Conservation (phyloP, 2,888 invertebrate genomes). For the Microchrysa polita region DNA sequence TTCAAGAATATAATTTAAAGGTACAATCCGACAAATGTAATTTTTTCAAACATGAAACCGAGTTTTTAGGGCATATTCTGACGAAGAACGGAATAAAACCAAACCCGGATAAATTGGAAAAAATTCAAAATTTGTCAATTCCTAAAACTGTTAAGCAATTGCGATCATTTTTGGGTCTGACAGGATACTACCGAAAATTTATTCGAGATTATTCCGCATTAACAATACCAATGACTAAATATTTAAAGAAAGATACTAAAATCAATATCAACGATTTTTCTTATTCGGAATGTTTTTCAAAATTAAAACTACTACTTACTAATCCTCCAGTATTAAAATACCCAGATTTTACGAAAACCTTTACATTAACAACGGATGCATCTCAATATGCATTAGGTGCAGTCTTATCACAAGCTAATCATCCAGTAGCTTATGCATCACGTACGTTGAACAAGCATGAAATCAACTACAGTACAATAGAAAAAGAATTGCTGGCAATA, state of each 20-base stretch:
- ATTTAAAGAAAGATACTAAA: slow-evolving; percentile 29
- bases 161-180: slow-evolving; percentile 33
- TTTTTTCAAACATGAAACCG: slow-evolving; percentile 32
- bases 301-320: slow-evolving; percentile 20
- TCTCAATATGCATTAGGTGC: slow-evolving; percentile 53
- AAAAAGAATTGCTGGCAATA: slow-evolving; percentile 21
- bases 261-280: slow-evolving; percentile 49
- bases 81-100: slow-evolving; percentile 42
- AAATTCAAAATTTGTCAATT: slow-evolving; percentile 30
- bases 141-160: slow-evolving; percentile 41
- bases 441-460: slow-evolving; percentile 12
- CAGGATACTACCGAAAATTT: slow-evolving; percentile 38
- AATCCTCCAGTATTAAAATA: slow-evolving; percentile 55
- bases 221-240: slow-evolving; percentile 32
- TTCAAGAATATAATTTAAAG: slow-evolving; percentile 45
- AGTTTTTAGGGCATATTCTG: slow-evolving; percentile 38
- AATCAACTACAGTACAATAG: slow-evolving; percentile 14
- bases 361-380: slow-evolving; percentile 56
- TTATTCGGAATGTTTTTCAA: slow-evolving; percentile 15
- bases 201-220: slow-evolving; percentile 31
- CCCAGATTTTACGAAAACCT: slow-evolving; percentile 56
- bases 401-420: slow-evolving; percentile 53
- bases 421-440: slow-evolving; percentile 50
- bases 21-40: slow-evolving; percentile 36
- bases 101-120: slow-evolving; percentile 28